Evolutionary conservation across 2,797 vertebrate genomes (phyloP).

Genomic region (Ptychobarbus kaznakovi): DNA sequence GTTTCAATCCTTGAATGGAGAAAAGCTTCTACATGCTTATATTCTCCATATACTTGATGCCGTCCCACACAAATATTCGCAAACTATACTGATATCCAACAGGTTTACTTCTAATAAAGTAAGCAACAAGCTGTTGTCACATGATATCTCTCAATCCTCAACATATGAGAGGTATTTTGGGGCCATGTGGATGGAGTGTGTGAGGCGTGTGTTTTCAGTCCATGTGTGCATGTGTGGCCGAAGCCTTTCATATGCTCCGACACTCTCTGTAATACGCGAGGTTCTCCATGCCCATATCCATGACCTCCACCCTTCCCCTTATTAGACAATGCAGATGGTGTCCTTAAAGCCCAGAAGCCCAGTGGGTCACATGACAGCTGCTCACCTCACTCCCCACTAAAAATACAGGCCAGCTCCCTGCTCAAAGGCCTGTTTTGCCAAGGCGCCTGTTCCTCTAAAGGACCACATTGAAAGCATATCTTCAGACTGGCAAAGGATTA

Average conservation of each 20-base stretch:
- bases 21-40: neutral
- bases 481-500: conserved; percentile 78
- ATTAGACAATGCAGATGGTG: conserved; percentile 77
- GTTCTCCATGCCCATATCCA: conserved; percentile 49
- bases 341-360: conserved; percentile 74
- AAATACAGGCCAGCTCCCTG: conserved; percentile 71
- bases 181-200: conserved; percentile 38
- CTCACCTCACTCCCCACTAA: conserved; percentile 70
- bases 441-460: conserved; percentile 76
- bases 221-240: conserved; percentile 13
- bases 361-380: conserved; percentile 80
- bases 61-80: conserved; percentile 17
- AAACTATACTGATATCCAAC: conserved; percentile 24
- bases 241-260: conserved; percentile 27
- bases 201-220: conserved; percentile 24
- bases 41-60: neutral
- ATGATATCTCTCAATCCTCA: conserved; percentile 23
- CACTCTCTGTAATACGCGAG: conserved; percentile 13
- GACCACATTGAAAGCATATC: conserved; percentile 77
- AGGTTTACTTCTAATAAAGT: conserved; percentile 30
- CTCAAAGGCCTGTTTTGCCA: conserved; percentile 74
- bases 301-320: conserved; percentile 65
- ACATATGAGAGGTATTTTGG: conserved; percentile 34
- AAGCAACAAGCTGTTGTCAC: conserved; percentile 40
- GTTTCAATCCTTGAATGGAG: neutral